phyloP scores from a whole-genome alignment of 1,140 invertebrate species.

The Orussus abietinus region DNA sequence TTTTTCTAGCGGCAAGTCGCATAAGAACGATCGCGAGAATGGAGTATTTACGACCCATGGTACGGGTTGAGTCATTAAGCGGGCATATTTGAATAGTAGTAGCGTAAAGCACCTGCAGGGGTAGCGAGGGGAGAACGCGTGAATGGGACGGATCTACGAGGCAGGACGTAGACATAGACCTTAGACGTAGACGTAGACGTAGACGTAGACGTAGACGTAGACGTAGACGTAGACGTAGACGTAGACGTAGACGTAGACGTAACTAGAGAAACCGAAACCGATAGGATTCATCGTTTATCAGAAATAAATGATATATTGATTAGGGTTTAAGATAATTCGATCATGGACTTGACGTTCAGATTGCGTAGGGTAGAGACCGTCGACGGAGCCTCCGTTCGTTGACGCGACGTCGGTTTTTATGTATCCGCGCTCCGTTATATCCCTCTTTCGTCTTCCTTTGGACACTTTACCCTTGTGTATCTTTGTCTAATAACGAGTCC shows the following conservation, averaged over 20 bases:
- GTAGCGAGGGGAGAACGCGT: not conserved
- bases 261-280: not conserved
- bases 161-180: slow-evolving; percentile 3
- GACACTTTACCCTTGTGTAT: slow-evolving; percentile 14
- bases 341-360: too few relatives aligned
- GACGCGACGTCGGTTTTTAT: slow-evolving; percentile 17
- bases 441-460: slow-evolving; percentile 28
- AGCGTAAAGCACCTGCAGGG: too few relatives aligned
- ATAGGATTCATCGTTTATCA: slow-evolving; percentile 16
- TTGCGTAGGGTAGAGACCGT: too few relatives aligned
- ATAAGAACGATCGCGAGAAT: too few relatives aligned
- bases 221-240: slow-evolving; percentile 9
- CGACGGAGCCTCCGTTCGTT: too few relatives aligned
- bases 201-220: slow-evolving; percentile 2
- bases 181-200: slow-evolving; percentile 9
- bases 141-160: slow-evolving; percentile 6
- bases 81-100: too few relatives aligned
- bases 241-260: slow-evolving; percentile 2
- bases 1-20: too few relatives aligned
- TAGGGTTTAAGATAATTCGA: slow-evolving; percentile 40
- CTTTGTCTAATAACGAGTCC: slow-evolving; percentile 11
- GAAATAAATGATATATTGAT: slow-evolving; percentile 39
- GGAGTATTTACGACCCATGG: too few relatives aligned
- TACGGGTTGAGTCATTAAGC: too few relatives aligned
- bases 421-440: slow-evolving; percentile 27